Evolutionary conservation across 2,888 invertebrate genomes (phyloP), one percentile per base, ranked within the genome.

Genomic region (Junonia oenone): DNA sequence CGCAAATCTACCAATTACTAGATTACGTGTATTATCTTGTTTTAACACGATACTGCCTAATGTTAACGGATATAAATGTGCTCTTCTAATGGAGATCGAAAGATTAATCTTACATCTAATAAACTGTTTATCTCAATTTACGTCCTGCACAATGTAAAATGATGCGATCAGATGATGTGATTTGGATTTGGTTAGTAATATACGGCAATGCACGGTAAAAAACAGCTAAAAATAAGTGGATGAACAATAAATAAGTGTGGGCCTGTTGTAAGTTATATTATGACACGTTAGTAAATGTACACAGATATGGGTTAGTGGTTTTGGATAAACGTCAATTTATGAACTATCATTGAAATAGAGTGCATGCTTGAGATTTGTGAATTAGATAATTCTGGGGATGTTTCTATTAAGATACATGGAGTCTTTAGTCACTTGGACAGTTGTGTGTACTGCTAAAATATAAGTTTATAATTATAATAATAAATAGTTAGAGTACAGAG

Each of bases 31-130:
- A 72, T 63, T 67, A 78, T 73, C 76, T 14, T 75, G 65, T 81
- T 72, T 59, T 82, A 86, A 88, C 86, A 81, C 72, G 72, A 85
- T 81, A 87, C 88, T 89, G 88, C 88, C 88, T 83, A 78, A 76
- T 67, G 68, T 73, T 69, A 67, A 69, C 69, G 57, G 68, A 81
- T 83, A 82, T 83, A 81, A 81, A 63, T 69, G 67, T 48, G 40
- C n/a, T 62, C 56, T 59, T 61, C 60, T 59, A 58, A 66, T 63
- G 63, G 63, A 60, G 62, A 61, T 58, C 61, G 61, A 40, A 56
- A 40, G 47, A 9, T 3, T 11, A 5, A 19, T n/a, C 1, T 11
- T 5, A 17, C 38, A 0, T 19, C 17, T 15, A 6, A 37, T 19
- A 11, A n/a, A n/a, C 31, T 33, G n/a, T 29, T n/a, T 3, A 22